Evolutionary conservation across 2,797 vertebrate genomes (phyloP).

Genomic region (Limnodromus scolopaceus): DNA sequence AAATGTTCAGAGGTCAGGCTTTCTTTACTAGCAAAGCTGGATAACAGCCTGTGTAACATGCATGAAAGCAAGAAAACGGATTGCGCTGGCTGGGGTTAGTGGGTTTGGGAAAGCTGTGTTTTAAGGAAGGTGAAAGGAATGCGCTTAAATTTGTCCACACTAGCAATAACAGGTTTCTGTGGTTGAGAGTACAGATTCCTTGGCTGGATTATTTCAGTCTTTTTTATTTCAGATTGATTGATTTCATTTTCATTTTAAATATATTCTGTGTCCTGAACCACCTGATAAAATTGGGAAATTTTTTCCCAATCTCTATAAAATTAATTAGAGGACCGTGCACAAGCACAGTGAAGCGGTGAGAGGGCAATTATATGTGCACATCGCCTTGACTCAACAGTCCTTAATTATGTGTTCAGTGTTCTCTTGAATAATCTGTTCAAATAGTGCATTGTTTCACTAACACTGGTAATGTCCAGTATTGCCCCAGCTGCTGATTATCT

Average conservation of each 20-base stretch:
- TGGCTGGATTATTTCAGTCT: not conserved
- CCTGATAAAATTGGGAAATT: not conserved
- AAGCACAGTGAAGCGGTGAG: not conserved
- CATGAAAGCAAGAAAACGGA: not conserved
- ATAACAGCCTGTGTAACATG: not conserved
- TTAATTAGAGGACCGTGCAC: not conserved
- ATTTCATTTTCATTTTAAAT: not conserved
- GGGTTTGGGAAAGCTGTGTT: not conserved
- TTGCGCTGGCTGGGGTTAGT: not conserved
- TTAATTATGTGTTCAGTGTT: constrained; percentile 2
- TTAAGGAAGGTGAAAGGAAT: constrained; percentile 30
- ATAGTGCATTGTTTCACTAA: not conserved
- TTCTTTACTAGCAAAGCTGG: not conserved
- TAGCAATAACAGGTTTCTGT: constrained; percentile 43
- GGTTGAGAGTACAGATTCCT: constrained; percentile 14
- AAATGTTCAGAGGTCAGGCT: not conserved
- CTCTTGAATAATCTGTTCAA: not conserved
- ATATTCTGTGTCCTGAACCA: not conserved
- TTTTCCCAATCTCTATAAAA: not conserved
- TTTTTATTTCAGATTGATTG: not conserved
- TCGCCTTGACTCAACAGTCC: not conserved
- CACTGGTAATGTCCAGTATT: not conserved
- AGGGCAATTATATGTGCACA: not conserved
- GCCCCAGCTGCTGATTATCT: not conserved
- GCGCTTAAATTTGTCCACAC: not conserved